phyloP scores from a whole-genome alignment of 1,140 invertebrate species.

The Rhopalosiphum maidis region DNA sequence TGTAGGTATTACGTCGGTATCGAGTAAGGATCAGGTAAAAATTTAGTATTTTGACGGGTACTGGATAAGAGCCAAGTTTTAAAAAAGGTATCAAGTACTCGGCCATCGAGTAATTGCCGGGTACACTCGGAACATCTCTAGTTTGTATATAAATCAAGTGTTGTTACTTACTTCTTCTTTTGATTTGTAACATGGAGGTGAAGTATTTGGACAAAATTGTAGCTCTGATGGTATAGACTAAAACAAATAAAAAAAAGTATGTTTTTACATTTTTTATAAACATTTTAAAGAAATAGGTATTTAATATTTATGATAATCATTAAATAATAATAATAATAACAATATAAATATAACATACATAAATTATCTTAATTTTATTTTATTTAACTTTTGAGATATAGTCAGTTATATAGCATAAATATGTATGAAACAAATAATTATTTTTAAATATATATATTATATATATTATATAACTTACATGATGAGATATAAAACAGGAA shows the following conservation, averaged over 20 bases:
- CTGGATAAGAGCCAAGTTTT: too few relatives aligned
- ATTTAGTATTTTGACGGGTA: too few relatives aligned
- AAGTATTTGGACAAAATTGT: conserved; percentile 98
- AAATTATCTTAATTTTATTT: too few relatives aligned
- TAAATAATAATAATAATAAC: too few relatives aligned
- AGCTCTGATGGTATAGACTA: conserved; percentile 98
- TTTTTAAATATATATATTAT: background rate
- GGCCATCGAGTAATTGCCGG: too few relatives aligned
- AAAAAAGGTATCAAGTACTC: too few relatives aligned
- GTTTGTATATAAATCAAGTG: conserved; percentile 47
- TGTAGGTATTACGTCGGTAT: too few relatives aligned
- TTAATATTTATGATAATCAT: too few relatives aligned
- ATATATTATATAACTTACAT: conserved; percentile 73
- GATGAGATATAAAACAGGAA: conserved; percentile 98
- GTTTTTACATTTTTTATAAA: conserved; percentile 20
- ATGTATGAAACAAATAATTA: background rate
- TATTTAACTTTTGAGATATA: background rate
- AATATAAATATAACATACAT: too few relatives aligned
- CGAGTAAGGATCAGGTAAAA: too few relatives aligned
- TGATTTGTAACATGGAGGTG: conserved; percentile 98
- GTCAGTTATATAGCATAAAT: background rate
- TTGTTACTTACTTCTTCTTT: conserved; percentile 82
- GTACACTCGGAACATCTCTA: too few relatives aligned
- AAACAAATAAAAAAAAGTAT: conserved; percentile 63
- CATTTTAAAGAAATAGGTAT: background rate